phyloP scores from a whole-genome alignment of 1,140 invertebrate species.

The Lepidotrigona ventralis region DNA sequence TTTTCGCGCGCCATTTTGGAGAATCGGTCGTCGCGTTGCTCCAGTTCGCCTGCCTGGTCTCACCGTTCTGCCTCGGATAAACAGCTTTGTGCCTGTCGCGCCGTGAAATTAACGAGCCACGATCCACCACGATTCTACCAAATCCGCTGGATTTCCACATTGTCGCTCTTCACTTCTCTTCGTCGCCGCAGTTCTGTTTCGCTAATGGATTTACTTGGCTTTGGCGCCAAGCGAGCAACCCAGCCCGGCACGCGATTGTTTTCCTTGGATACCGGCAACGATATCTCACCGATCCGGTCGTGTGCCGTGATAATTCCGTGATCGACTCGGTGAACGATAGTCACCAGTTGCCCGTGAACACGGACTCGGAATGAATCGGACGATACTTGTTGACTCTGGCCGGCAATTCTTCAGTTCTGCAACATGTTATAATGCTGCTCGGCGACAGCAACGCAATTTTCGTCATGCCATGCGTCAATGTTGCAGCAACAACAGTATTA shows the following conservation, averaged over 20 bases:
- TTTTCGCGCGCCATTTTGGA: conserved; percentile 63
- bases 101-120: conserved; percentile 24
- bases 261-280: background rate
- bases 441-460: background rate
- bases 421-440: background rate
- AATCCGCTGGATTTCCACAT: background rate
- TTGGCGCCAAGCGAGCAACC: too few species aligned
- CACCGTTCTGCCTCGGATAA: conserved; percentile 3
- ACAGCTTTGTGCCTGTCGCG: conserved; percentile 29
- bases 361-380: background rate
- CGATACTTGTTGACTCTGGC: conserved; percentile 19
- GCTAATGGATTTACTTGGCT: too few species aligned
- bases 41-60: conserved; percentile 38
- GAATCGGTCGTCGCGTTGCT: conserved; percentile 57
- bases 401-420: background rate
- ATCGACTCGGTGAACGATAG: background rate
- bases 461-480: conserved; percentile 69
- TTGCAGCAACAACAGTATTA: conserved; percentile 48
- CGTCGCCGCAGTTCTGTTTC: too few species aligned
- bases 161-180: background rate
- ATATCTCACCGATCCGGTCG: too few species aligned
- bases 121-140: background rate
- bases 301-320: background rate
- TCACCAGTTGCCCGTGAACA: background rate
- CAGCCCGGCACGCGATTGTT: background rate